Evolutionary conservation across 1,140 invertebrate species (phyloP), one percentile per base, ranked within the genome.

Genomic region (Rhyzopertha dominica): DNA sequence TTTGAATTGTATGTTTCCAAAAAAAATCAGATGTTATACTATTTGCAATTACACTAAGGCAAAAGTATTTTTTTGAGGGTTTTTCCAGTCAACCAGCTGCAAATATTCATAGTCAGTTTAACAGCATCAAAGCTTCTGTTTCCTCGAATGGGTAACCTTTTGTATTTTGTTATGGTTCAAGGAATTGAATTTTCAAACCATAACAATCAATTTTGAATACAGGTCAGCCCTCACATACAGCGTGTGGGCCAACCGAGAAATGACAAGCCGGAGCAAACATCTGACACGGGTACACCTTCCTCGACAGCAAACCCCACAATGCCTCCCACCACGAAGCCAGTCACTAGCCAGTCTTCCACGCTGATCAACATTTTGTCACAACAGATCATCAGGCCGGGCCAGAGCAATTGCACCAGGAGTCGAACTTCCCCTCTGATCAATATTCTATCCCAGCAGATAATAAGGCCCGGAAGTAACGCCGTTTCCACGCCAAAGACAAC

Each of bases 201-300:
- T n/a, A n/a, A n/a, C n/a, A n/a, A n/a, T n/a, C n/a, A n/a, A n/a
- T n/a, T n/a, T n/a, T n/a, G n/a, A n/a, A n/a, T n/a, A n/a, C n/a
- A n/a, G 46, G 59, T 71, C 12, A 68, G 61, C 19, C 65, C 68
- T 25, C 68, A 71, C 43, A 71, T 71, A 30, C 69, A 71, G 43
- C 54, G 67, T 47, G 61, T 71, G 40, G 67, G 69, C 13, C 67
- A 71, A 35, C 69, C 69, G 12, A 48, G 60, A 32, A 17, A 49
- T 16, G 57, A 63, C 10, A 64, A 64, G 49, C 43, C 55, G 5
- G 55, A 61, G 44, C 24, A 41, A 16, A 43, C 26, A 26, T 47
- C 42, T 2, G 49, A 48, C 41, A 36, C 66, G 0, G 66, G 68
- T 20, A 56, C 62, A 1, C 68, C 67, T 14, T 36, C 53, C 5